Evolutionary conservation across 1,140 invertebrate species (phyloP).

Genomic region (Brachionus asplanchnoidis): DNA sequence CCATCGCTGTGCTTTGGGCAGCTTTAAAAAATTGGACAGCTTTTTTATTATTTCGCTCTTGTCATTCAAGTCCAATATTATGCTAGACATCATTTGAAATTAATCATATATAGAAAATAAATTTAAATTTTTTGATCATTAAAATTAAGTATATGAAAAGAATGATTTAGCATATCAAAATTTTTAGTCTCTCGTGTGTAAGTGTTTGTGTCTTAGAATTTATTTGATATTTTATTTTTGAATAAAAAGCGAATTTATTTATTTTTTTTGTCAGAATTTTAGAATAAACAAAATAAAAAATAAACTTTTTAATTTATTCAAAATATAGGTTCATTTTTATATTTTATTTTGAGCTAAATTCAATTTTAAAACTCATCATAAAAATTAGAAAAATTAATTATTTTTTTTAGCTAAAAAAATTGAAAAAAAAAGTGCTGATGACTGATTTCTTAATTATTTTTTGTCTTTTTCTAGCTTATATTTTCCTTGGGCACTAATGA

Average conservation of each 20-base stretch:
- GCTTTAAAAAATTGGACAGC: slow-evolving; percentile 87
- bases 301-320: not conserved
- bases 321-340: not conserved
- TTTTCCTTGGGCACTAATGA: too few species aligned
- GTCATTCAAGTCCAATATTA: not conserved
- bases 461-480: too few species aligned
- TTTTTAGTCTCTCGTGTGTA: not conserved
- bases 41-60: slow-evolving; percentile 52
- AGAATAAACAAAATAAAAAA: too few species aligned
- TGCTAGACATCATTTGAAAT: not conserved
- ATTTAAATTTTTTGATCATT: not conserved
- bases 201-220: not conserved
- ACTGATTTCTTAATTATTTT: too few species aligned
- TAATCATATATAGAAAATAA: not conserved
- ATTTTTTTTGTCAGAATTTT: not conserved
- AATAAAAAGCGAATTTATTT: not conserved
- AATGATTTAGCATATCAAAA: not conserved
- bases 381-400: too few species aligned
- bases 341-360: not conserved
- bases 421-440: too few species aligned
- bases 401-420: too few species aligned
- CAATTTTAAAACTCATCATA: too few species aligned
- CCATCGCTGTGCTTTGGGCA: slow-evolving; percentile 98
- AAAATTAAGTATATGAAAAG: not conserved
- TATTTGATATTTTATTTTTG: not conserved